Evolutionary conservation across 92 coral and sea anemone genomes (phyloP).

Genomic region (Scolanthus callimorphus): DNA sequence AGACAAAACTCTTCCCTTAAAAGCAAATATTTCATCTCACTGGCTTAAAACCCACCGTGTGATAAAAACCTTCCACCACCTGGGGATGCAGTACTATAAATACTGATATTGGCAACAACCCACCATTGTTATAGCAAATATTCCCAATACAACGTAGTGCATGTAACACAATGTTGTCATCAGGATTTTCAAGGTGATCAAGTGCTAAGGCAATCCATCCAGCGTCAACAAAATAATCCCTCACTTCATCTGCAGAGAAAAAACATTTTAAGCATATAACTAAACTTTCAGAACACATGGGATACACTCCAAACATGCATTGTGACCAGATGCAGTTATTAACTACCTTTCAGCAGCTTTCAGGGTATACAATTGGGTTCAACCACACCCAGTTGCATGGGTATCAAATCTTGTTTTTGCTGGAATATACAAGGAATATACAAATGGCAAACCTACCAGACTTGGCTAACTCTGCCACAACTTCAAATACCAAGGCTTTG

Average conservation of each 20-base stretch:
- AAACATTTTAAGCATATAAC: too few relatives aligned
- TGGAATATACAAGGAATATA: background rate
- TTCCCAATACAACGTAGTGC: conserved; percentile 78
- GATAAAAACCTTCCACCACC: too few relatives aligned
- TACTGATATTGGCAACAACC: background rate
- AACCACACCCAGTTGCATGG: too few relatives aligned
- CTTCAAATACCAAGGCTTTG: conserved; percentile 53
- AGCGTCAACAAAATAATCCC: conserved; percentile 70
- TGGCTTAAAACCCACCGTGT: too few relatives aligned
- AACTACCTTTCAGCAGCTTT: too few relatives aligned
- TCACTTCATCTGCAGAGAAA: conserved; percentile 57
- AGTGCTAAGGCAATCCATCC: conserved; percentile 60
- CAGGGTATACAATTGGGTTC: too few relatives aligned
- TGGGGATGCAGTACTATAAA: background rate
- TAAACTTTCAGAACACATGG: too few relatives aligned
- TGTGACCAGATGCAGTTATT: too few relatives aligned
- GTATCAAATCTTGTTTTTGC: background rate
- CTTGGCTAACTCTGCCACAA: conserved; percentile 66
- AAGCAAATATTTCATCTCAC: too few relatives aligned
- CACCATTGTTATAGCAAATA: conserved; percentile 77
- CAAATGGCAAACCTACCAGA: conserved; percentile 57
- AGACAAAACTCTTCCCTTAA: too few relatives aligned
- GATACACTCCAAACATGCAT: too few relatives aligned
- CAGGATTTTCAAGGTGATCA: conserved; percentile 59
- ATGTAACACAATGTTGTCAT: conserved; percentile 59